Percentiles rank a stretch among this genome's conserved stretches.
Conservation (phyloP, 2,888 invertebrate species). For the Latrodectus elegans region DNA sequence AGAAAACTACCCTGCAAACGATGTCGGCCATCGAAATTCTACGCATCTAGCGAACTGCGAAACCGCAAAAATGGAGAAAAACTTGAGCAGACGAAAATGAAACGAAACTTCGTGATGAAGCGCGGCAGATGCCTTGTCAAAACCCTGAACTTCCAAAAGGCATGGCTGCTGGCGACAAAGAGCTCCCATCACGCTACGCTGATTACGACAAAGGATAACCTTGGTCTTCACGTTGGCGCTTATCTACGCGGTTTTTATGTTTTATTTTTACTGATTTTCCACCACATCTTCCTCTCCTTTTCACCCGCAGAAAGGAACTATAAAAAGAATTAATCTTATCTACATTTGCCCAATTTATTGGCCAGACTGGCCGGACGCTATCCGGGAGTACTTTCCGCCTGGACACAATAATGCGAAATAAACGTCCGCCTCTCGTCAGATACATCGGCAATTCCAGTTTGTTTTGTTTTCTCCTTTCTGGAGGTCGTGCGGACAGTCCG, state of each 20-base stretch:
- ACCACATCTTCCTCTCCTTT: not conserved
- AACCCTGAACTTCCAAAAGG: not conserved
- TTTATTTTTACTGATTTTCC: not conserved
- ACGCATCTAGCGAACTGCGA: conserved; percentile 1
- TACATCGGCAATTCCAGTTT: not conserved
- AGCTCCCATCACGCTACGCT: conserved; percentile 10
- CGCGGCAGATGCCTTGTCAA: not conserved
- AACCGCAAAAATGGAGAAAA: conserved; percentile 7
- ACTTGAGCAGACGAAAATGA: not conserved
- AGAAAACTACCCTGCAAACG: not conserved
- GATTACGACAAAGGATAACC: conserved; percentile 8
- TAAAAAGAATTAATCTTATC: not conserved
- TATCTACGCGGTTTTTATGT: not conserved
- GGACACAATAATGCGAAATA: not conserved
- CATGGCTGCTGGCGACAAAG: conserved; percentile 8
- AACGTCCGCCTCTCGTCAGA: not conserved
- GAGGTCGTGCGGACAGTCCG: not conserved
- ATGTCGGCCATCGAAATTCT: conserved; percentile 1
- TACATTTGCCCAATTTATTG: not conserved
- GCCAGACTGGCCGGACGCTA: not conserved
- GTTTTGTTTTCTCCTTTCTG: not conserved
- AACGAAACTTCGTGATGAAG: not conserved
- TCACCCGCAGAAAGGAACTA: not conserved
- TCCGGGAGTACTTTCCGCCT: not conserved
- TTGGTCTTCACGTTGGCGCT: not conserved